These are phyloP conservation scores for Ctenomys sociabilis DNA, from an alignment of 2,113 vertebrate species.

Conservation along the genomic window DNA sequence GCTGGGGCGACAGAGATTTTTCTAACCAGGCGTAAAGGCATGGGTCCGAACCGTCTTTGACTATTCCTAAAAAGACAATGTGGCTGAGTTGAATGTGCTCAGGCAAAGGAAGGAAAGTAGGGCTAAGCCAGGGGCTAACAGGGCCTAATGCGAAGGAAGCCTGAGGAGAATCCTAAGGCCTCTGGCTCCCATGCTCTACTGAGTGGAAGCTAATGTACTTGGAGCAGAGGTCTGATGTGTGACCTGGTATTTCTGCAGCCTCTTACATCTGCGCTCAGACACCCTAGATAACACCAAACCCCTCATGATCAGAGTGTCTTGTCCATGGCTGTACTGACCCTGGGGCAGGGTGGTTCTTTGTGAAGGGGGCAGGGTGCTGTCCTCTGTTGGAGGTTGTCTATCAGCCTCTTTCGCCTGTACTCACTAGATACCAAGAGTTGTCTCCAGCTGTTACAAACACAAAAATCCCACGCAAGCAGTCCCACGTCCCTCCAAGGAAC, in stretches of 20 bases:
- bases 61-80: not conserved
- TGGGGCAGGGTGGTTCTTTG: not conserved
- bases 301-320: not conserved
- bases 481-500: not conserved
- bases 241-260: not conserved
- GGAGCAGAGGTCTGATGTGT: not conserved
- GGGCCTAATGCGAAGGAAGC: too few species aligned
- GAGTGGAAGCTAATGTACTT: not conserved
- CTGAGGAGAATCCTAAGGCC: fast-evolving
- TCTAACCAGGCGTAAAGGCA: not conserved
- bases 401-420: not conserved
- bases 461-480: not conserved
- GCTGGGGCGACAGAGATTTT: not conserved
- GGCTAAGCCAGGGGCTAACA: fast-evolving
- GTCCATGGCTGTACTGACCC: not conserved
- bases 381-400: too few species aligned
- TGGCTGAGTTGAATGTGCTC: too few species aligned
- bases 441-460: not conserved
- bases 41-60: not conserved
- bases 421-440: not conserved
- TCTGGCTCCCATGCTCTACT: not conserved
- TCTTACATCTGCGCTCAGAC: not conserved
- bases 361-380: not conserved
- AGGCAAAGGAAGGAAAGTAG: fast-evolving
- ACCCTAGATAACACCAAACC: not conserved